Evolutionary conservation across 2,797 vertebrate genomes (phyloP).

Genomic region (Ceryle rudis): DNA sequence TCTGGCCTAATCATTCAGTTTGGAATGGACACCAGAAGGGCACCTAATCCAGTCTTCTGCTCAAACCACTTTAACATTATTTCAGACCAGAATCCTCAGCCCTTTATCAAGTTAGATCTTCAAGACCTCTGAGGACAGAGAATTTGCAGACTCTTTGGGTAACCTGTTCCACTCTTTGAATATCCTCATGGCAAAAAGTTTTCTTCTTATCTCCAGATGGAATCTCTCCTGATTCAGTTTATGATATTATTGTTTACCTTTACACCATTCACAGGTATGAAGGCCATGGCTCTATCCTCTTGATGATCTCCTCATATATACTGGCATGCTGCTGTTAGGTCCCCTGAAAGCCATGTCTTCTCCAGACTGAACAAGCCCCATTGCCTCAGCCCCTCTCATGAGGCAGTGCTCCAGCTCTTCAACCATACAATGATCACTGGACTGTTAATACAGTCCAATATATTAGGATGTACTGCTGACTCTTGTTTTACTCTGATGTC

Average conservation of each 20-base stretch:
- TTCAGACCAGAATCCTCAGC: background rate
- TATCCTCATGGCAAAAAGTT: background rate
- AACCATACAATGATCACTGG: background rate
- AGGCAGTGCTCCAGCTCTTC: background rate
- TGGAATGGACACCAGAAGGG: background rate
- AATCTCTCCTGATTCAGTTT: background rate
- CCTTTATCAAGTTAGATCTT: background rate
- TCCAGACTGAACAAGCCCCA: background rate
- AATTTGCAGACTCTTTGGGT: background rate
- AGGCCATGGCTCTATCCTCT: fast-evolving
- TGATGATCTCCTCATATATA: background rate
- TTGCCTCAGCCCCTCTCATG: background rate
- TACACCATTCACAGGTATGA: background rate
- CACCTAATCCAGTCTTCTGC: background rate
- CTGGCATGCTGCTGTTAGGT: background rate
- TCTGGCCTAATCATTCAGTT: background rate
- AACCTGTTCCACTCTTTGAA: background rate
- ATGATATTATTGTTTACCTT: background rate
- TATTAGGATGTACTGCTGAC: background rate
- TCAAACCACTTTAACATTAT: background rate
- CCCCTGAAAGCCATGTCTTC: background rate
- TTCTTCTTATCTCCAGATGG: background rate
- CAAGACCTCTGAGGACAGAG: background rate
- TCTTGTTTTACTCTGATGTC: background rate
- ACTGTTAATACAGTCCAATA: background rate